A percentile compares a stretch with the other conserved stretches of the same genome.
phyloP scores from a whole-genome alignment of 2,888 invertebrate genomes.

The Drosophila trichaetosa region DNA sequence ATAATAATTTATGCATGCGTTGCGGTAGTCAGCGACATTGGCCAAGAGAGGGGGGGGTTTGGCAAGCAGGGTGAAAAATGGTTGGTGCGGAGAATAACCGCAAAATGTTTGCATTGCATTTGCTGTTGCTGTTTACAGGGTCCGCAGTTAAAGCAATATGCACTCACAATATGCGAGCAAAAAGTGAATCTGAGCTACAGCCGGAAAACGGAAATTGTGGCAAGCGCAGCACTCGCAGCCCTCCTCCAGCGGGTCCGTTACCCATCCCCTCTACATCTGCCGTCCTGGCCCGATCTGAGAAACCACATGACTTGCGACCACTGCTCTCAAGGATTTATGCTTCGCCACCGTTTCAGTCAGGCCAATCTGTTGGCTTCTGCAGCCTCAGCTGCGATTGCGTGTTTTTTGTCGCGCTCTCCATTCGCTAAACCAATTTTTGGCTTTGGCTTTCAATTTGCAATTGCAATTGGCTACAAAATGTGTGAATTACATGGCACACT shows the following conservation, averaged over 20 bases:
- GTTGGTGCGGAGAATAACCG: constrained; percentile 58
- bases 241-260: constrained; percentile 4
- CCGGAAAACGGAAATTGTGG: constrained; percentile 80
- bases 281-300: constrained; percentile 39
- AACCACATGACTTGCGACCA: constrained; percentile 60
- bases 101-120: constrained; percentile 66
- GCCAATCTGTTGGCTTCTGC: constrained; percentile 60
- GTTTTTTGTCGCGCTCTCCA: constrained; percentile 43
- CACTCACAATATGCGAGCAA: constrained; percentile 52
- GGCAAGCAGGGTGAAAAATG: constrained; percentile 30
- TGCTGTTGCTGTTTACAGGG: constrained; percentile 47
- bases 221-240: constrained; percentile 44
- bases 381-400: constrained; percentile 33
- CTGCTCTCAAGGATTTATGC: constrained; percentile 74
- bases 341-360: constrained; percentile 66
- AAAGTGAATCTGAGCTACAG: constrained; percentile 77
- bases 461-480: constrained; percentile 47
- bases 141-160: constrained; percentile 47
- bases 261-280: not conserved
- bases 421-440: constrained; percentile 44
- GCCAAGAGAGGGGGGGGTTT: not conserved
- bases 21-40: constrained; percentile 62
- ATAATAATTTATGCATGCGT: constrained; percentile 80
- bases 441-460: constrained; percentile 67
- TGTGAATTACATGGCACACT: constrained; percentile 50